phyloP scores from a whole-genome alignment of 2,113 vertebrate genomes.

The Grus americana region DNA sequence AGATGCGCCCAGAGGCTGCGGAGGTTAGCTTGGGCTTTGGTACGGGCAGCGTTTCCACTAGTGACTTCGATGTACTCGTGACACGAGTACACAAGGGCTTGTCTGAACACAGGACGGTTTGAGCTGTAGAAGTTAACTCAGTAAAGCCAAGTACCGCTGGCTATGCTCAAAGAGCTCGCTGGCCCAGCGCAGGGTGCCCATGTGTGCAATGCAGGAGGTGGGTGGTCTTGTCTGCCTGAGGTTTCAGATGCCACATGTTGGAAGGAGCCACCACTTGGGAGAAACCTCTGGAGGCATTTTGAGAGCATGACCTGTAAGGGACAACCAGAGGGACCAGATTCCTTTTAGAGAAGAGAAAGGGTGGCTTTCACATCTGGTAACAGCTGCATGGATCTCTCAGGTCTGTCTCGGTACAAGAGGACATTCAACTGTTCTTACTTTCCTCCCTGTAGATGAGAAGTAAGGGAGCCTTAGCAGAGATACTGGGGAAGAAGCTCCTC shows the following conservation, averaged over 20 bases:
- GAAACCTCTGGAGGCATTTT: background rate
- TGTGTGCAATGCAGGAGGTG: background rate
- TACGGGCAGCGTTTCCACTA: background rate
- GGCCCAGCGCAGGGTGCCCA: background rate
- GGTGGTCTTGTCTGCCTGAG: background rate
- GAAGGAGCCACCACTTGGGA: background rate
- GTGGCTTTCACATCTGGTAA: background rate
- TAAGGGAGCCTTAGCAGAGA: background rate
- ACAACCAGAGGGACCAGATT: background rate
- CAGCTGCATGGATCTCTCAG: background rate
- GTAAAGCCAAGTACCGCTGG: background rate
- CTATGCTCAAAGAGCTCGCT: background rate
- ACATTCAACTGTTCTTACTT: background rate
- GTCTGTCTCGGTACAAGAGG: background rate
- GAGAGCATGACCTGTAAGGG: background rate
- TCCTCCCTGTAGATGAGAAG: background rate
- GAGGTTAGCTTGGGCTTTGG: background rate
- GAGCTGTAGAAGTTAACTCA: background rate
- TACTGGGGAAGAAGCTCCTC: background rate
- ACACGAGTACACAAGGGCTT: background rate
- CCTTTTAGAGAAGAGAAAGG: background rate
- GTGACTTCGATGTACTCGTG: background rate
- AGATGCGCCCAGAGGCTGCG: accelerated
- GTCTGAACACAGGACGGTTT: background rate
- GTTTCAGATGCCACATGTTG: accelerated